Evolutionary conservation across 2,113 vertebrate species (phyloP).

Genomic region (Balaeniceps rex): DNA sequence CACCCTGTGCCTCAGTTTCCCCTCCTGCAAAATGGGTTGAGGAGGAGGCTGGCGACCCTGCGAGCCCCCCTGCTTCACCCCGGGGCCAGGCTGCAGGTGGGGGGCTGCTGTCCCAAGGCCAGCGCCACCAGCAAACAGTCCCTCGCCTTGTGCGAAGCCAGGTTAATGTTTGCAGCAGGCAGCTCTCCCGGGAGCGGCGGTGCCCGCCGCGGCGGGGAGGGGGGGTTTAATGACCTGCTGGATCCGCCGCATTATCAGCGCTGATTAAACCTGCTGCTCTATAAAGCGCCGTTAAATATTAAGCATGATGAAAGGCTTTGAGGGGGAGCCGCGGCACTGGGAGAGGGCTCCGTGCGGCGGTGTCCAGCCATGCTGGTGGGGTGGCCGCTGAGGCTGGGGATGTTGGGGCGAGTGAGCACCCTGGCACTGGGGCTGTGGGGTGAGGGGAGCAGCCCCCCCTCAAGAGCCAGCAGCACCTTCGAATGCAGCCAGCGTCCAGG

Average conservation of each 20-base stretch:
- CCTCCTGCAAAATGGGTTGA: not conserved
- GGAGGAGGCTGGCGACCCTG: not conserved
- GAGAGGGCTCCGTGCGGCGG: not conserved
- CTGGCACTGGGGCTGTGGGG: fast-evolving
- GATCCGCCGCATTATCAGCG: constrained; percentile 52
- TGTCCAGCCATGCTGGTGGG: fast-evolving
- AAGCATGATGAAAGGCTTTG: constrained; percentile 34
- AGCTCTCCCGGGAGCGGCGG: not conserved
- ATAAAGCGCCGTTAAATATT: constrained; percentile 72
- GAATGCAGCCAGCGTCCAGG: fast-evolving
- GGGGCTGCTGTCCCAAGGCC: not conserved
- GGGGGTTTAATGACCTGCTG: constrained; percentile 47
- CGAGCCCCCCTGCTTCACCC: fast-evolving
- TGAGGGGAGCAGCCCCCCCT: not conserved
- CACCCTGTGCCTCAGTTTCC: not conserved
- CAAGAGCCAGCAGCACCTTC: not conserved
- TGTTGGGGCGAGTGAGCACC: not conserved
- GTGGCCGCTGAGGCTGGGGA: not conserved
- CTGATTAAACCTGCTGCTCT: constrained; percentile 66
- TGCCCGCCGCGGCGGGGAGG: not conserved
- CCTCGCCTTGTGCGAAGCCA: not conserved
- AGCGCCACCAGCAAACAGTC: not conserved
- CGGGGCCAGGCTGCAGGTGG: fast-evolving
- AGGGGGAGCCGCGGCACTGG: fast-evolving
- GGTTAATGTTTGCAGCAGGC: constrained; percentile 67